A percentile compares a stretch with the other conserved stretches of the same genome.
These are phyloP conservation scores for Ifrita kowaldi DNA, from an alignment of 2,113 vertebrate genomes.

Conservation along the genomic window DNA sequence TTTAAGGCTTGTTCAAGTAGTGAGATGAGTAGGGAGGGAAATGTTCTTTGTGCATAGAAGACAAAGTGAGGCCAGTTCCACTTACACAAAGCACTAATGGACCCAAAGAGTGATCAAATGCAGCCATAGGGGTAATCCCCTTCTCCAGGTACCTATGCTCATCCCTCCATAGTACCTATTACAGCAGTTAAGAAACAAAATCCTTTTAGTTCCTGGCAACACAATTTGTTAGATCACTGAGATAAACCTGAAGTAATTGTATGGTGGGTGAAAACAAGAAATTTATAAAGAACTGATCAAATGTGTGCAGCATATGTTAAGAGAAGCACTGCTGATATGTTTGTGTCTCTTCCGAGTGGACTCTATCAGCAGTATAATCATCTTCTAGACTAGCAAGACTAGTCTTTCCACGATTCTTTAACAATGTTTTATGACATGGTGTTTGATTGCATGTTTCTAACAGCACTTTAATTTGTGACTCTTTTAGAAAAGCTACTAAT, in stretches of 20 bases:
- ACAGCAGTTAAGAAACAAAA: background rate
- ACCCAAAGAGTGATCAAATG: background rate
- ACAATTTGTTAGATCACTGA: background rate
- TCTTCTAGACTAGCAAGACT: background rate
- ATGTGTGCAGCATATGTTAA: background rate
- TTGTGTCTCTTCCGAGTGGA: background rate
- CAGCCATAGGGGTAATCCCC: background rate
- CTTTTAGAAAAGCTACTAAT: background rate
- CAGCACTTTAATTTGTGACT: background rate
- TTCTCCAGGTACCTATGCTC: background rate
- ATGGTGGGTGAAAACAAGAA: background rate
- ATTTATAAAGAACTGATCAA: background rate
- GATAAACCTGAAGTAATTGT: background rate
- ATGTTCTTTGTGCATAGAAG: background rate
- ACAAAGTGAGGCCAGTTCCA: background rate
- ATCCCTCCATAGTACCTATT: background rate
- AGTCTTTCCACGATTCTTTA: background rate
- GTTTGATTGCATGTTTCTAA: background rate
- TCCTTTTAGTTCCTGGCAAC: background rate
- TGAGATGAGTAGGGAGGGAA: background rate
- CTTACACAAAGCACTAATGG: background rate
- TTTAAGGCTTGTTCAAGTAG: background rate
- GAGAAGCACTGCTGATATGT: background rate
- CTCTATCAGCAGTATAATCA: background rate
- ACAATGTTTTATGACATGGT: background rate